These are phyloP conservation scores for Alcedo quadribrachys DNA, from an alignment of 2,797 vertebrate genomes.

Conservation along the genomic window DNA sequence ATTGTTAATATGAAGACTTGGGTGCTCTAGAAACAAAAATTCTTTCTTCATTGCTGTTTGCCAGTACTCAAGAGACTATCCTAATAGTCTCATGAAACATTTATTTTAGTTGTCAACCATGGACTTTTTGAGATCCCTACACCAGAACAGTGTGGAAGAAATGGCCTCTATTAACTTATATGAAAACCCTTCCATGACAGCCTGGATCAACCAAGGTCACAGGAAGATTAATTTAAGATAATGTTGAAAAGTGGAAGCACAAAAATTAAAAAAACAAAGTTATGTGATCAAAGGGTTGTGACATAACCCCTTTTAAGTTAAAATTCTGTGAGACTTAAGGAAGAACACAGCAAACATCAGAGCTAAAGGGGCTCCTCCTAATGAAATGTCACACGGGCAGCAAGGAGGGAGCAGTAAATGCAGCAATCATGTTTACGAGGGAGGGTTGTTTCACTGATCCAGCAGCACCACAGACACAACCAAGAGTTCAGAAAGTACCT, in stretches of 20 bases:
- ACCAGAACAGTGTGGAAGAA: background rate
- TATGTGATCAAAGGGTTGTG: background rate
- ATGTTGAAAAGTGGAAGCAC: background rate
- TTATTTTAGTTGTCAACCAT: background rate
- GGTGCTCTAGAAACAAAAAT: background rate
- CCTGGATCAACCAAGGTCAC: background rate
- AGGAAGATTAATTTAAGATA: background rate
- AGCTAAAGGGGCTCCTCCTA: background rate
- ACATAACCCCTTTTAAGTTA: background rate
- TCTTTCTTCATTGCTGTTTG: background rate
- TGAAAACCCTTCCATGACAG: background rate
- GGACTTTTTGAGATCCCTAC: background rate
- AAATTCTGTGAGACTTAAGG: background rate
- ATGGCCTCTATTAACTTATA: background rate
- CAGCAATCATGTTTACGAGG: background rate
- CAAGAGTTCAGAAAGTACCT: background rate
- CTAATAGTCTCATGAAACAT: background rate
- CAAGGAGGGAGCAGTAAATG: background rate
- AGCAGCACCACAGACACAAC: background rate
- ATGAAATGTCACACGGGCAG: background rate
- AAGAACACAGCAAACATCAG: background rate
- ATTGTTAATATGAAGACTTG: background rate
- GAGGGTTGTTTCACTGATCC: background rate
- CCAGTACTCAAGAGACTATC: background rate
- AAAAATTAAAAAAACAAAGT: background rate